Base-by-base conservation (phyloP, 1,140 invertebrate genomes). In the Aphis craccivora region DNA sequence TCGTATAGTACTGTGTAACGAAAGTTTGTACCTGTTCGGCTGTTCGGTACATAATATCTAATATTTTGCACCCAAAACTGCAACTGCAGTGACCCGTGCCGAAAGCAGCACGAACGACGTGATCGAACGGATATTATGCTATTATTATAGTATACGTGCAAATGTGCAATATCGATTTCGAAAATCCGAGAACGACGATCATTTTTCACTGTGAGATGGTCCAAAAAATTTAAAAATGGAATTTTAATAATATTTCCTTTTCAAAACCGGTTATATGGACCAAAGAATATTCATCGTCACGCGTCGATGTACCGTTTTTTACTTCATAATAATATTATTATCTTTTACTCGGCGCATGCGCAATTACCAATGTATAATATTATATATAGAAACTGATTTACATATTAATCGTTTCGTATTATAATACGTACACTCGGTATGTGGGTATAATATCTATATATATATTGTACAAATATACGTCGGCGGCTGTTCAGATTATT, bases 371-470 rank as follows among this genome's bases (percentile, higher is more conserved):
- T 20, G 18, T 76, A 67, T 67, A 18, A n/a, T 76, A 76, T 84
- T 40, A 84, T 84, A 22, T 43, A 45, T 87, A 48, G 84, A 87
- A 37, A 37, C 84, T 87, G 84, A 45, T 87, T 87, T 87, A 48
- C 84, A 87, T 87, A 87, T 87, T 87, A 87, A 87, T 87, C 43
- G 84, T 87, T 87, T 87, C 43, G 14, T 87, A 45, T 18, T 11
- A 84, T 37, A 20, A 83, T 87, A 87, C 84, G 43, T 9, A 30
- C 18, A n/a, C n/a, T 30, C 3, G 60, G 14, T n/a, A 30, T 14
- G 14, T n/a, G 30, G 30, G 11, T 67, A 4, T 83, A 83, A 14
- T 83, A 83, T 35, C 20, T 81, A 35, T 84, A 43, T 43, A 86
- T 87, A 84, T 48, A 87, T 45, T 20, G 60, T n/a, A 35, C 14